Evolutionary conservation across 2,797 vertebrate species (phyloP), one percentile per base, ranked within the genome.

Genomic region (Pseudotriccus pelzelni): DNA sequence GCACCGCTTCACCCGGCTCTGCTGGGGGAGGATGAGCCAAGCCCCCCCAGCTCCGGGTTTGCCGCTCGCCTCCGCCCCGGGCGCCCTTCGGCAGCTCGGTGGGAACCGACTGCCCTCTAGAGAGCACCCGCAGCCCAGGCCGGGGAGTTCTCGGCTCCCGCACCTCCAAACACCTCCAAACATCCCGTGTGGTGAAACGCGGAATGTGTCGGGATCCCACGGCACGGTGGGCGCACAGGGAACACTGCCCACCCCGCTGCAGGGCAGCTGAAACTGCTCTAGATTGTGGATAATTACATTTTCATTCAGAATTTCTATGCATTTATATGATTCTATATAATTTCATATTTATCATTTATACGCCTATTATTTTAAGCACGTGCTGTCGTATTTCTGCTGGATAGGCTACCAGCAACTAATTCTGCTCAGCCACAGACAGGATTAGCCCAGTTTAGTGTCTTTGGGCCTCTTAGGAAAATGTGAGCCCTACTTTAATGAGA

Each of bases 101-200:
- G 63, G 20, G 84, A 86, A 58, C 69, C 7, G 67, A 37, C 89
- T 93, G 94, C 94, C 94, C 94, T 88, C 95, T 92, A 77, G 90
- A 69, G 95, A 94, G 81, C 63, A 1, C 44, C 83, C 20, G 50
- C 63, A 53, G 89, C 34, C 10, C 62, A 3, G 46, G 34, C 59
- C 9, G 46, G 74, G 14, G 0, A 47, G 34, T 52, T 0, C 1
- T 14, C 36, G 6, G n/a, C 56, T 34, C 43, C 66, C 3, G 36
- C 68, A 7, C 2, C 58, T 13, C 56, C 80, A 5, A 6, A 7
- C 5, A 14, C 3, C 50, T 12, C 55, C 47, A 9, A 37, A 36
- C 12, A 21, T 2, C 22, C 58, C 30, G 4, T 7, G 52, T 4
- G 9, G 2, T 3, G 36, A 12, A 32, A 24, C 0, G 0, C 7